Percentiles rank a stretch among this genome's conserved stretches.
Evolutionary conservation across 2,797 vertebrate genomes (phyloP).

Genomic region (Psittacula echo): DNA sequence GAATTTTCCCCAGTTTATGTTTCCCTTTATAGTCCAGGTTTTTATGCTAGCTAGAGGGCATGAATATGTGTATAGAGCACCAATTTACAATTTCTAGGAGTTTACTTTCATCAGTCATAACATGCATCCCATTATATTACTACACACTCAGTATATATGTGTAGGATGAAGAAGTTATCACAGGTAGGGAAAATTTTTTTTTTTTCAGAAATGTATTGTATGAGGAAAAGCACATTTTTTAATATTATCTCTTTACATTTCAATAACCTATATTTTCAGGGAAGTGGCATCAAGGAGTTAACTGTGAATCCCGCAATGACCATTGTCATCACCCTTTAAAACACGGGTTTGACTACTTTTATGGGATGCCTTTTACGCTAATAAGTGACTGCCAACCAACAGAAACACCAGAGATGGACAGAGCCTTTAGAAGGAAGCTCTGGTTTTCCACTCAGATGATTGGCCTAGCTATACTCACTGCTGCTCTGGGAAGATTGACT

Average conservation of each 20-base stretch:
- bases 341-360: constrained; percentile 91
- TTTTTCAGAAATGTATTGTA: not conserved
- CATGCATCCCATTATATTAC: not conserved
- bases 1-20: not conserved
- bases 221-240: not conserved
- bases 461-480: constrained; percentile 70
- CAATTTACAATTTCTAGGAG: not conserved
- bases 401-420: constrained; percentile 75
- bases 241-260: not conserved
- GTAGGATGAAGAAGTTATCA: not conserved
- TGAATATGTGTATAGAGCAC: not conserved
- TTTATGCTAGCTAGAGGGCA: not conserved
- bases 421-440: constrained; percentile 62
- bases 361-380: constrained; percentile 86
- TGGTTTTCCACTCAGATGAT: constrained; percentile 61
- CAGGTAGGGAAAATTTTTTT: not conserved
- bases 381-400: constrained; percentile 82
- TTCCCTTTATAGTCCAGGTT: not conserved
- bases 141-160: not conserved
- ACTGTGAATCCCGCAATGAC: constrained; percentile 82
- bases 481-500: constrained; percentile 59
- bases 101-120: not conserved
- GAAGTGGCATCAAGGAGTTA: constrained; percentile 94
- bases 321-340: constrained; percentile 92
- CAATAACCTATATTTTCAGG: constrained; percentile 62